A percentile compares a stretch with the other conserved stretches of the same genome.
phyloP scores from a whole-genome alignment of 2,113 vertebrate species.

The Apteryx mantelli region DNA sequence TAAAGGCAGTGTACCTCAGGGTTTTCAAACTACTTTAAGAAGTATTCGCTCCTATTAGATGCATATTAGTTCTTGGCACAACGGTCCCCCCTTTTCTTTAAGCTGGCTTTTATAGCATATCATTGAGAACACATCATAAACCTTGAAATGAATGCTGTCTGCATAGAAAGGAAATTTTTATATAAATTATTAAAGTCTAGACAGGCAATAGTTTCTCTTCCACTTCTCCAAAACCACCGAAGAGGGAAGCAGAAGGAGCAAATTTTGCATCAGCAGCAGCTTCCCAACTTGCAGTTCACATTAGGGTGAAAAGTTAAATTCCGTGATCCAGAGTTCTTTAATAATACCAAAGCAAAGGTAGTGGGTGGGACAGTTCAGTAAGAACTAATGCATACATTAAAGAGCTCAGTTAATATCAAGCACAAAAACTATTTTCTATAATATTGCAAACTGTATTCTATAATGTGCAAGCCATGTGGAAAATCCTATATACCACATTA shows the following conservation, averaged over 20 bases:
- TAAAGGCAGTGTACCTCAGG: not conserved
- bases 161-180: not conserved
- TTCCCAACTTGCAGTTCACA: not conserved
- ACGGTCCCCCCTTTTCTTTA: not conserved
- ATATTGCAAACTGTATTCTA: not conserved
- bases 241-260: conserved; percentile 40
- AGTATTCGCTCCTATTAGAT: not conserved
- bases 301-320: not conserved
- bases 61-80: not conserved
- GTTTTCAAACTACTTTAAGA: not conserved
- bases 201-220: conserved; percentile 10
- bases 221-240: conserved; percentile 38
- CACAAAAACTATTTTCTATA: not conserved
- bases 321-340: conserved; percentile 25
- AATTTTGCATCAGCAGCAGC: conserved; percentile 27
- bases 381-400: not conserved
- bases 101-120: not conserved
- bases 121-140: conserved; percentile 2
- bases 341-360: conserved; percentile 17
- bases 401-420: not conserved
- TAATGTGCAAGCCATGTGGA: not conserved
- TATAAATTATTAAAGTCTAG: conserved; percentile 25
- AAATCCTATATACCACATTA: not conserved
- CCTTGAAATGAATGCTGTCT: not conserved
- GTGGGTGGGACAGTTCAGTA: not conserved